Evolutionary conservation across 2,888 invertebrate species (phyloP).

Genomic region (Augiades crinisus): DNA sequence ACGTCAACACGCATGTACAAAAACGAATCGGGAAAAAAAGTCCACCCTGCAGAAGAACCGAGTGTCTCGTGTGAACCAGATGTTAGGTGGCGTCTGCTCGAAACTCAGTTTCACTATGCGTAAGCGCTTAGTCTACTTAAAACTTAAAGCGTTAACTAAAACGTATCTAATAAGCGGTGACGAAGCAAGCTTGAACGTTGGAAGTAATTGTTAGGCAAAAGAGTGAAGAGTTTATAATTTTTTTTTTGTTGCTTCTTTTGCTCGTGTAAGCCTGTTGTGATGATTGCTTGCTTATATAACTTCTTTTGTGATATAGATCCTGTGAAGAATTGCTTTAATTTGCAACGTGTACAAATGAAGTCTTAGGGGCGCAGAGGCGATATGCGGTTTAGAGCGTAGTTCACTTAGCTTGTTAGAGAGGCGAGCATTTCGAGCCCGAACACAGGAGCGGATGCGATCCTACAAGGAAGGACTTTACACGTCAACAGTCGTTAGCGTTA

Average conservation of each 20-base stretch:
- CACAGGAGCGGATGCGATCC: conserved; percentile 15
- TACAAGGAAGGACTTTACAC: conserved; percentile 16
- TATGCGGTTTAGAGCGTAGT: conserved; percentile 43
- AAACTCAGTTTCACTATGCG: conserved; percentile 49
- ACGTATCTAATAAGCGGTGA: conserved; percentile 61
- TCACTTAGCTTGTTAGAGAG: conserved; percentile 35
- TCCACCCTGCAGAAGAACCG: too few relatives aligned
- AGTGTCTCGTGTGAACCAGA: too few relatives aligned
- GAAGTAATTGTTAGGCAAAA: conserved; percentile 36
- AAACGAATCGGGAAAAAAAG: too few relatives aligned
- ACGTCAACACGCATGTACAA: too few relatives aligned
- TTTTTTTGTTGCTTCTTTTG: background rate
- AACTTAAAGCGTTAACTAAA: conserved; percentile 57
- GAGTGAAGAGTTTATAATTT: conserved; percentile 29
- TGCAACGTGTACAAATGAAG: conserved; percentile 16
- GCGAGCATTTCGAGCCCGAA: conserved; percentile 35
- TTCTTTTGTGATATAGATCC: conserved; percentile 1
- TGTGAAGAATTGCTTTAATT: background rate
- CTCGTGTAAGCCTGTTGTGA: conserved; percentile 4
- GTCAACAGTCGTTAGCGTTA: conserved; percentile 38
- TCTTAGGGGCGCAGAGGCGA: conserved; percentile 48
- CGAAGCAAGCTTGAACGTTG: conserved; percentile 57
- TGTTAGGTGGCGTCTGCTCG: conserved; percentile 47
- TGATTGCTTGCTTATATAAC: conserved; percentile 12
- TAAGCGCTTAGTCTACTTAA: conserved; percentile 56